phyloP scores from a whole-genome alignment of 2,888 invertebrate genomes.

The Octonoba sinensis region DNA sequence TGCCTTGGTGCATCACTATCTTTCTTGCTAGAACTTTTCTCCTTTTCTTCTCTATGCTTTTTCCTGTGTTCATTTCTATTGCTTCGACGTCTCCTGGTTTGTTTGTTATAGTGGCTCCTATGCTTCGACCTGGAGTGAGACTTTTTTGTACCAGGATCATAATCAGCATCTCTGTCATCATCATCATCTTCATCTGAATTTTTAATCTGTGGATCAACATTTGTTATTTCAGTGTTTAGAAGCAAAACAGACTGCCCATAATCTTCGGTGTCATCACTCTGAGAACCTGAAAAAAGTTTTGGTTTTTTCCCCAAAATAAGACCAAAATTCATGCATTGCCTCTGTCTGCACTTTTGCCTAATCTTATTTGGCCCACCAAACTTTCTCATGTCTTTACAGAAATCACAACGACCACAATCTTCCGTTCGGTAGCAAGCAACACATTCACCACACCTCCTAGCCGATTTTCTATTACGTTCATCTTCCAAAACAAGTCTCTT shows the following conservation, averaged over 20 bases:
- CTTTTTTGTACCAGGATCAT: slow-evolving; percentile 36
- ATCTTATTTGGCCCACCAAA: slow-evolving; percentile 74
- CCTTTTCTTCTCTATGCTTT: slow-evolving; percentile 53
- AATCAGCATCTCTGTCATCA: slow-evolving; percentile 59
- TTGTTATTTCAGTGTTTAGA: neutral
- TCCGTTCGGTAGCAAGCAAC: slow-evolving; percentile 80
- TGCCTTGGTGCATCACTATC: slow-evolving; percentile 77
- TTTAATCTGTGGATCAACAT: neutral
- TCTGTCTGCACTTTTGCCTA: slow-evolving; percentile 72
- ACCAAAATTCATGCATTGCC: slow-evolving; percentile 68
- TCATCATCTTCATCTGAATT: slow-evolving; percentile 54
- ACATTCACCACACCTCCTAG: slow-evolving; percentile 80
- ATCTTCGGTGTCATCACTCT: slow-evolving; percentile 56
- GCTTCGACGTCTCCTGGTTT: slow-evolving; percentile 27
- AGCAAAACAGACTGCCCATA: slow-evolving; percentile 25
- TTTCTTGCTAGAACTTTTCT: slow-evolving; percentile 54
- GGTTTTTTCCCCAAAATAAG: slow-evolving; percentile 60
- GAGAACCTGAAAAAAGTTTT: slow-evolving; percentile 24
- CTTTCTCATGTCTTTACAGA: slow-evolving; percentile 74
- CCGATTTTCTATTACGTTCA: slow-evolving; percentile 68
- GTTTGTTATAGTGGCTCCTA: slow-evolving; percentile 29
- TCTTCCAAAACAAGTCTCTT: slow-evolving; percentile 55
- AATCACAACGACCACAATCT: slow-evolving; percentile 81
- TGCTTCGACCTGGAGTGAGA: slow-evolving; percentile 24
- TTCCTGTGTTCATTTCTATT: slow-evolving; percentile 52